These are phyloP conservation scores for Oreochromis aureus DNA, from an alignment of 2,113 vertebrate genomes.

Conservation along the genomic window DNA sequence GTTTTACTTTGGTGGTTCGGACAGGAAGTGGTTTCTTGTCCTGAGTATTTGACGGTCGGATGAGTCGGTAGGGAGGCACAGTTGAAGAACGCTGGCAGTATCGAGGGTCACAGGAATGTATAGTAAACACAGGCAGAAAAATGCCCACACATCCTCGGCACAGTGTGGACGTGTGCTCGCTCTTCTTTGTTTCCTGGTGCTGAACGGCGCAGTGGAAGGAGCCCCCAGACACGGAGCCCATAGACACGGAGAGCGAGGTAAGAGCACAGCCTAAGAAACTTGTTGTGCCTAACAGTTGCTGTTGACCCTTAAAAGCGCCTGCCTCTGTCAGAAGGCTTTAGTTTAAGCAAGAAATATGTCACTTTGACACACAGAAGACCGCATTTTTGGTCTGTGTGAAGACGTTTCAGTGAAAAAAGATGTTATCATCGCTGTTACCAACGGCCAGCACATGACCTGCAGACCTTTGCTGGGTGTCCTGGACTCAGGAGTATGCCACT, in stretches of 20 bases:
- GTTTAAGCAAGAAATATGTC: not conserved
- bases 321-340: not conserved
- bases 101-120: constrained; percentile 74
- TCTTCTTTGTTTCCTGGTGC: constrained; percentile 42
- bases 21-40: not conserved
- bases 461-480: not conserved
- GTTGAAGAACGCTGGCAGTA: constrained; percentile 37
- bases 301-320: not conserved
- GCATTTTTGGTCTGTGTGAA: not conserved
- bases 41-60: not conserved
- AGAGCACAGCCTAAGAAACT: constrained; percentile 39
- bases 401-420: not conserved
- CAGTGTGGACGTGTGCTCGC: constrained; percentile 39
- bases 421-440: not conserved
- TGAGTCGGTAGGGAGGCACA: constrained; percentile 26
- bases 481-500: accelerated
- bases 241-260: constrained; percentile 60
- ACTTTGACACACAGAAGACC: not conserved
- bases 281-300: constrained; percentile 68
- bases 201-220: constrained; percentile 41
- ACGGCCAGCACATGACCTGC: not conserved
- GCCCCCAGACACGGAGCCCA: constrained; percentile 39
- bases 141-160: constrained; percentile 47
- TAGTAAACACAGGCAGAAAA: constrained; percentile 80
- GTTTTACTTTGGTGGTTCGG: constrained; percentile 1